phyloP scores from a whole-genome alignment of 2,797 vertebrate species.

The Myotis planiceps region DNA sequence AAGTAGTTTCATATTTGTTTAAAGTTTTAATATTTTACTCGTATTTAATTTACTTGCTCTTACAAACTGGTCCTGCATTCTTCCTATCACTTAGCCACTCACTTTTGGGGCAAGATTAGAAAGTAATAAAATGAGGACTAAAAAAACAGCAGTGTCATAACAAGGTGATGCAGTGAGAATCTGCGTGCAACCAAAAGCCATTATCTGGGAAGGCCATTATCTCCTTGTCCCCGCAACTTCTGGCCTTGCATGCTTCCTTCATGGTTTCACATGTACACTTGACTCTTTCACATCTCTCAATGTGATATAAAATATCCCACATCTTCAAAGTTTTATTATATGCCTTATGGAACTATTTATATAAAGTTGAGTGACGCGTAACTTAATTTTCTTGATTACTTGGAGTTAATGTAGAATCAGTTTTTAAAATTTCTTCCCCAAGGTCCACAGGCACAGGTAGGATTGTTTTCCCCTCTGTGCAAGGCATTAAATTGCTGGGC shows the following conservation, averaged over 20 bases:
- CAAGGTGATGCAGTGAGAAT: not conserved
- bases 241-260: not conserved
- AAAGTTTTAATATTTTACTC: conserved; percentile 23
- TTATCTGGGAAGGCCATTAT: not conserved
- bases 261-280: not conserved
- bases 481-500: not conserved
- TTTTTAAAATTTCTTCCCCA: conserved; percentile 19
- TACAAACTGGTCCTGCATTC: not conserved
- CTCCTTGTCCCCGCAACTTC: not conserved
- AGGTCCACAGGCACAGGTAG: not conserved
- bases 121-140: conserved; percentile 12
- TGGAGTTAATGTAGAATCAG: not conserved
- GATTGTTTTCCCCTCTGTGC: not conserved
- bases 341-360: conserved; percentile 30
- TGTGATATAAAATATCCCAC: not conserved
- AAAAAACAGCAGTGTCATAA: conserved; percentile 15
- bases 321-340: conserved; percentile 21
- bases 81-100: not conserved
- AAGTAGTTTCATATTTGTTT: not conserved
- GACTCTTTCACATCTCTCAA: conserved; percentile 31
- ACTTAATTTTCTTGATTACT: conserved; percentile 44
- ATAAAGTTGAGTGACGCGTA: conserved; percentile 17
- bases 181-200: not conserved
- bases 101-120: conserved; percentile 7
- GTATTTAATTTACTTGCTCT: not conserved